These are phyloP conservation scores for Aurelia coerulea DNA, from an alignment of 30 jellyfish, hydroid and myxozoan species.

Conservation along the genomic window DNA sequence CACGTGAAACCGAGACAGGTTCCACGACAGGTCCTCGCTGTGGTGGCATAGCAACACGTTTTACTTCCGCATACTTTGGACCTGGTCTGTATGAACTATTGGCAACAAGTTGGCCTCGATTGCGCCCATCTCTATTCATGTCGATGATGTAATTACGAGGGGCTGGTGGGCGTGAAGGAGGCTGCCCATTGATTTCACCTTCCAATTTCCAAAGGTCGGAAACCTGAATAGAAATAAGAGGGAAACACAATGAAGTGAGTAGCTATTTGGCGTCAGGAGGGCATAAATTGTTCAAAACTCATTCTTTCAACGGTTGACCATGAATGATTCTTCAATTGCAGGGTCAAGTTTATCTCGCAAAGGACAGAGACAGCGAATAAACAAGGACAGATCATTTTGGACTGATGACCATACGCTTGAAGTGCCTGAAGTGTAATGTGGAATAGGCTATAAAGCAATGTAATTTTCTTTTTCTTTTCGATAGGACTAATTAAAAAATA, in stretches of 20 bases:
- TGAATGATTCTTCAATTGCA: no score
- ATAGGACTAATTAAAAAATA: no score
- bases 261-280: no score
- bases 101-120: slow-evolving; percentile 61
- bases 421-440: no score
- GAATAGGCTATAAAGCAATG: no score
- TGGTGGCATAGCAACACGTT: slow-evolving; percentile 64
- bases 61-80: slow-evolving; percentile 79
- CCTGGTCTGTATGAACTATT: slow-evolving; percentile 80
- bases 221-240: slow-evolving; percentile 33
- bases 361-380: no score
- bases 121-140: slow-evolving; percentile 56
- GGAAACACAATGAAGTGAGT: neutral
- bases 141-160: slow-evolving; percentile 90
- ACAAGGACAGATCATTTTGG: no score
- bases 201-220: slow-evolving; percentile 58
- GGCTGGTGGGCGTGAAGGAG: slow-evolving; percentile 95
- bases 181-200: slow-evolving; percentile 38
- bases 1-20: slow-evolving; percentile 31
- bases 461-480: no score
- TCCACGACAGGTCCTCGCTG: slow-evolving; percentile 46
- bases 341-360: no score
- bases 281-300: no score
- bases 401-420: no score
- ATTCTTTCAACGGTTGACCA: no score